Evolutionary conservation across 2,113 vertebrate species (phyloP).

Genomic region (Ammodytes marinus): DNA sequence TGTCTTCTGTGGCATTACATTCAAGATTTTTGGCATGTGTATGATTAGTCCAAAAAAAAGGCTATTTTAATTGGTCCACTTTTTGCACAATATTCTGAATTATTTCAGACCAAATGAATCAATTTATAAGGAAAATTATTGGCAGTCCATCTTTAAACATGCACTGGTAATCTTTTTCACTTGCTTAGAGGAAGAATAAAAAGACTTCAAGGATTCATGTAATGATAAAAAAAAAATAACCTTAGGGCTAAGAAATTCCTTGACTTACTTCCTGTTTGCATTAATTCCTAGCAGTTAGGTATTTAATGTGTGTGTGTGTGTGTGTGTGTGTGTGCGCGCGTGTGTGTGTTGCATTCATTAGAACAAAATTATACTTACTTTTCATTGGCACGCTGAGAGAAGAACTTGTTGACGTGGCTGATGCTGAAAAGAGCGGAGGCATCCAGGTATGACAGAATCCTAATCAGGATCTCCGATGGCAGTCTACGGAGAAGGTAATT

Average conservation of each 20-base stretch:
- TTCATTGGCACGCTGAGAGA: constrained; percentile 88
- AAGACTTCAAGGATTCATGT: not conserved
- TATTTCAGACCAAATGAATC: not conserved
- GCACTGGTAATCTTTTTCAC: not conserved
- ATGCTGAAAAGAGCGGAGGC: constrained; percentile 82
- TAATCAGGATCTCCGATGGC: constrained; percentile 88
- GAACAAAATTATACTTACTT: constrained; percentile 86
- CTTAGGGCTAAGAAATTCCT: too few relatives aligned
- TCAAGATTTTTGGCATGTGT: not conserved
- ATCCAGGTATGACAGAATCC: constrained; percentile 91
- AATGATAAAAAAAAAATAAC: not conserved
- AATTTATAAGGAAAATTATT: not conserved
- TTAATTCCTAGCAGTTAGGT: not conserved
- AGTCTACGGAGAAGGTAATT: constrained; percentile 81
- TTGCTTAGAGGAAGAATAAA: not conserved
- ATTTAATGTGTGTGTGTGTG: not conserved
- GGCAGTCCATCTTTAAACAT: not conserved
- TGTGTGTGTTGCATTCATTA: not conserved
- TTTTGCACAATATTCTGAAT: not conserved
- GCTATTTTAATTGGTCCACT: not conserved
- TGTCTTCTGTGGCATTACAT: not conserved
- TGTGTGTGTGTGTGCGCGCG: too few relatives aligned
- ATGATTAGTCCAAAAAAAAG: not conserved
- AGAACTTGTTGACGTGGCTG: constrained; percentile 86
- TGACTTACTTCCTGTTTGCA: not conserved